Base-by-base conservation (phyloP, 2,113 vertebrate species). In the Anhinga anhinga region DNA sequence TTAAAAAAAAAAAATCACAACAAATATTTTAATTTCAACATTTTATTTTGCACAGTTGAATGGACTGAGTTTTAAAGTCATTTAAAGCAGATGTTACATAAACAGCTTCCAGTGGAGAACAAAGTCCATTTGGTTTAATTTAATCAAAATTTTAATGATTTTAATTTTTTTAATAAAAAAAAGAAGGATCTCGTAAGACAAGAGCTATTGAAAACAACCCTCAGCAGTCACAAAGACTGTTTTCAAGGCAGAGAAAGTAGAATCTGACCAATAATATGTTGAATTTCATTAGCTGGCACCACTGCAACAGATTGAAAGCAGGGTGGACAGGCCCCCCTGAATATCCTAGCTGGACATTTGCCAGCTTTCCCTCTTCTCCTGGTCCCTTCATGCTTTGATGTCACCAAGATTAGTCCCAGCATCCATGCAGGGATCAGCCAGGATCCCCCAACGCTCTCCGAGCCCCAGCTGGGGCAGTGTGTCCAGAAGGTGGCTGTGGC, bases 101-200 rank as follows among this genome's bases (percentile, higher is more conserved):
- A 96, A 82, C 61, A 82, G 86, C 73, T 95, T 94, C 86, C 95
- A 92, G 72, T 38, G 44, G 70, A 89, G 84, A 97, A 16, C 81
- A 82, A 96, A 96, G 86, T 93, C 65, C 23, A 11, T 19, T 95
- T 62, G 27, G 36, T 62, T 90, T 81, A 71, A 80, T 86, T 74
- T 32, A 76, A 52, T 16, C 11, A 79, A 78, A 89, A 74, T 36
- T 30, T 15, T 23, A 91, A 84, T 2, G 0, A 26, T 40, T 86
- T 83, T 32, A 73, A 65, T 42, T 89, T 67, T 61, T 80, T 53
- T 44, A 27, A 49, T 76, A 13, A 38, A 47, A 81, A 81, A 69
- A 19, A 56, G 2, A 38, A 73, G 38, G 3, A 3, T 26, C 38
- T 66, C 5, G 0, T 66, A 63, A 91, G 50, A 45, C 27, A 44